These are phyloP conservation scores for Prosapia bicincta DNA, from an alignment of 2,888 invertebrate species.

Conservation along the genomic window DNA sequence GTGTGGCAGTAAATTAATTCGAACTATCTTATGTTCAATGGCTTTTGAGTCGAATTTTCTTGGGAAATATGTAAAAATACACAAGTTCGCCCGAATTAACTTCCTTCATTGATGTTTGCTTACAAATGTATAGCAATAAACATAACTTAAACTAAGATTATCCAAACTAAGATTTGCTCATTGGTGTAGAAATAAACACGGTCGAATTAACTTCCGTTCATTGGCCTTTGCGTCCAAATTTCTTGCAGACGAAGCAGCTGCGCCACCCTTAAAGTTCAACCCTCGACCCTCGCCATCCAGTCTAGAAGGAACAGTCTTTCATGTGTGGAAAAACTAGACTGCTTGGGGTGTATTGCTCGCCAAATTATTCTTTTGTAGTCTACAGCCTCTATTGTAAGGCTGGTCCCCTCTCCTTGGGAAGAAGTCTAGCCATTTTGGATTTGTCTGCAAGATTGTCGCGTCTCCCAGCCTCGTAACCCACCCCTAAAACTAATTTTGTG, in stretches of 20 bases:
- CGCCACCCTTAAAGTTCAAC: background rate
- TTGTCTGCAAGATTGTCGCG: background rate
- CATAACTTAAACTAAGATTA: no score
- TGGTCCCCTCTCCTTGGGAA: background rate
- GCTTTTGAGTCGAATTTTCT: no score
- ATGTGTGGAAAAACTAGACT: background rate
- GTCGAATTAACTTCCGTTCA: no score
- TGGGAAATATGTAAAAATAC: no score
- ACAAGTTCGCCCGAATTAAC: no score
- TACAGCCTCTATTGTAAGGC: background rate
- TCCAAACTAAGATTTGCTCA: no score
- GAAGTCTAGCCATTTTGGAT: background rate
- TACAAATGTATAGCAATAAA: no score
- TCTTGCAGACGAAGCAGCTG: background rate
- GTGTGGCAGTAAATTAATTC: no score
- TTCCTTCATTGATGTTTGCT: no score
- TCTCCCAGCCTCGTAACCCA: background rate
- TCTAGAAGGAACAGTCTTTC: background rate
- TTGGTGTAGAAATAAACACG: no score
- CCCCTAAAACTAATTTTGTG: background rate
- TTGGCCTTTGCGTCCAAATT: background rate
- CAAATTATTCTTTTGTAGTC: conserved; percentile 27
- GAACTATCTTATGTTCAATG: no score
- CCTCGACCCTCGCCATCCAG: background rate
- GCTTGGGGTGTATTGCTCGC: conserved; percentile 13